Percentiles rank a stretch among this genome's conserved stretches.
Evolutionary conservation across 1,140 invertebrate genomes (phyloP).

Genomic region (Helicoverpa zea): DNA sequence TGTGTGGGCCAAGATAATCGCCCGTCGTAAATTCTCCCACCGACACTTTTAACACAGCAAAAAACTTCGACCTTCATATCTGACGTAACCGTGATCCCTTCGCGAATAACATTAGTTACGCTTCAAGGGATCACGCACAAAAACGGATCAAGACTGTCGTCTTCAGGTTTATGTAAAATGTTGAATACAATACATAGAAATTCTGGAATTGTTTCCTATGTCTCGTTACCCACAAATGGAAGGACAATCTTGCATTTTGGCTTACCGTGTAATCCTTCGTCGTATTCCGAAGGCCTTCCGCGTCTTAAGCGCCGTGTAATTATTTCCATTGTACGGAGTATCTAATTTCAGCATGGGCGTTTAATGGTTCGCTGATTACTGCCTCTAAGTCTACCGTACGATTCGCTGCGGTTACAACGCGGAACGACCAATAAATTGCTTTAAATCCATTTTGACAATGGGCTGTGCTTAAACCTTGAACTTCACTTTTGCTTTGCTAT

Average conservation of each 20-base stretch:
- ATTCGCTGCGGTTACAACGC: constrained; percentile 66
- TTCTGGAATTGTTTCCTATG: background rate
- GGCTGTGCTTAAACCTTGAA: constrained; percentile 67
- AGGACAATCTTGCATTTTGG: constrained; percentile 38
- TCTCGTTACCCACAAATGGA: constrained; percentile 21
- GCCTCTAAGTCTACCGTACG: constrained; percentile 48
- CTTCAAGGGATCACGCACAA: constrained; percentile 40
- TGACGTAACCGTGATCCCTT: constrained; percentile 56
- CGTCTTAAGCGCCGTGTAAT: constrained; percentile 56
- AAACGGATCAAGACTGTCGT: background rate
- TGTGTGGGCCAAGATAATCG: constrained; percentile 21
- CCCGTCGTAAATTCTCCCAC: constrained; percentile 42
- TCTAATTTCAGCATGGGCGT: constrained; percentile 74
- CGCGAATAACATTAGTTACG: constrained; percentile 63
- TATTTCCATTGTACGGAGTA: constrained; percentile 60
- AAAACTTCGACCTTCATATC: constrained; percentile 64
- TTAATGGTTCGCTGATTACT: constrained; percentile 70
- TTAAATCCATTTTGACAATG: constrained; percentile 57
- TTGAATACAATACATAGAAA: constrained; percentile 1
- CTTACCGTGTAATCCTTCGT: constrained; percentile 42
- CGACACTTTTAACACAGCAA: constrained; percentile 48
- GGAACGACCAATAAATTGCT: constrained; percentile 58
- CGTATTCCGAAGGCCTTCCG: constrained; percentile 56
- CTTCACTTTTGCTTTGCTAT: constrained; percentile 55
- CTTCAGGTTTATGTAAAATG: background rate